Evolutionary conservation across 2,888 invertebrate species (phyloP).

Genomic region (Myopa tessellatipennis): DNA sequence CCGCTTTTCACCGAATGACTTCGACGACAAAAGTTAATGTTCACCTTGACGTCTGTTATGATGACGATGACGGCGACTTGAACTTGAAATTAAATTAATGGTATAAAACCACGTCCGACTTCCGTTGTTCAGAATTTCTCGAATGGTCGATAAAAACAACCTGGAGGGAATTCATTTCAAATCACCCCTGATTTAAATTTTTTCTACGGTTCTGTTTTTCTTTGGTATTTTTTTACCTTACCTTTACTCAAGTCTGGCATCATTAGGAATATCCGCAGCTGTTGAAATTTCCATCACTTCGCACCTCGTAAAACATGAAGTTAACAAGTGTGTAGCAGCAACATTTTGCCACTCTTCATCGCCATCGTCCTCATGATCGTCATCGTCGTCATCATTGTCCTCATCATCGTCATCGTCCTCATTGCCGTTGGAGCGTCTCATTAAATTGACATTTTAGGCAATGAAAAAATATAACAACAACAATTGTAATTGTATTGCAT

Average conservation of each 20-base stretch:
- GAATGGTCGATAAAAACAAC: no score
- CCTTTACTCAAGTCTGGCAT: conserved; percentile 32
- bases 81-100: not conserved
- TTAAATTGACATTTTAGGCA: conserved; percentile 26
- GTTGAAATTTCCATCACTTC: not conserved
- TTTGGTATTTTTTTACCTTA: conserved; percentile 34
- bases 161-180: no score
- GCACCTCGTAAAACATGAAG: conserved; percentile 23
- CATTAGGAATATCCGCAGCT: not conserved
- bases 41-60: not conserved
- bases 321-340: conserved; percentile 26
- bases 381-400: not conserved
- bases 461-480: conserved; percentile 5
- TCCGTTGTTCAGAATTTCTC: not conserved
- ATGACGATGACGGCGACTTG: not conserved
- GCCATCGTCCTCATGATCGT: not conserved
- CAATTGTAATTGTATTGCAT: not conserved
- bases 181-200: not conserved
- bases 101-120: not conserved
- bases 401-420: not conserved
- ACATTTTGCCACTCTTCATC: conserved; percentile 18
- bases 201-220: conserved; percentile 11
- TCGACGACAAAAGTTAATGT: not conserved
- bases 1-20: not conserved
- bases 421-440: conserved; percentile 13